Evolutionary conservation across 2,797 vertebrate genomes (phyloP).

Genomic region (Hemibagrus guttatus): DNA sequence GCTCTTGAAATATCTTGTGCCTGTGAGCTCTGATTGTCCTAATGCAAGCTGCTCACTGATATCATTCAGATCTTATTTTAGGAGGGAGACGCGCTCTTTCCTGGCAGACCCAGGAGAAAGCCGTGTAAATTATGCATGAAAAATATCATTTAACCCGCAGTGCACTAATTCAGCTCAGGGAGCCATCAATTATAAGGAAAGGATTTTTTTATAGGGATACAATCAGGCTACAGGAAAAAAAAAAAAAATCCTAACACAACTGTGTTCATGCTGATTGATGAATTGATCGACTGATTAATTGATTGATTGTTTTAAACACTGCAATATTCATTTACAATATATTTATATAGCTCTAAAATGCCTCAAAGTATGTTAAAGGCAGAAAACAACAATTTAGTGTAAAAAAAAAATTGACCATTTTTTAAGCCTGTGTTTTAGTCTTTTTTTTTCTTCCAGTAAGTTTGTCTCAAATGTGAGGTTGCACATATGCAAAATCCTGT

Average conservation of each 20-base stretch:
- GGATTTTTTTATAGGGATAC: background rate
- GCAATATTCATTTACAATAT: too few relatives aligned
- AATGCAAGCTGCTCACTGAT: conserved; percentile 9
- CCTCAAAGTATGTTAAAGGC: background rate
- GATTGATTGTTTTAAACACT: background rate
- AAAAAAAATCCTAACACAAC: background rate
- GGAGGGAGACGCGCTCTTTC: background rate
- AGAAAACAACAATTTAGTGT: background rate
- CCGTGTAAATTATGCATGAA: conserved; percentile 16
- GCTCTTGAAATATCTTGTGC: conserved; percentile 27
- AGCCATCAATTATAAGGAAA: background rate
- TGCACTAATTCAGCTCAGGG: background rate
- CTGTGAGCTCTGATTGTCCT: conserved; percentile 28
- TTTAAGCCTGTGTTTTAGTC: background rate
- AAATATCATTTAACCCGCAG: conserved; percentile 1
- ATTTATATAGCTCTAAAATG: background rate
- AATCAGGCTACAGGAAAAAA: too few relatives aligned
- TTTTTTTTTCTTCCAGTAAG: background rate
- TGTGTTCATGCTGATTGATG: background rate
- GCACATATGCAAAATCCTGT: too few relatives aligned
- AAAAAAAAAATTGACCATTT: background rate
- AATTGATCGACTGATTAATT: background rate
- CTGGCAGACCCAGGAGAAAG: background rate
- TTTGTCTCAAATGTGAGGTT: background rate
- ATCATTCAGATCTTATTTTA: background rate